A percentile compares a stretch with the other conserved stretches of the same genome.
Conservation (phyloP, 2,888 invertebrate species). For the Drosophila dives region DNA sequence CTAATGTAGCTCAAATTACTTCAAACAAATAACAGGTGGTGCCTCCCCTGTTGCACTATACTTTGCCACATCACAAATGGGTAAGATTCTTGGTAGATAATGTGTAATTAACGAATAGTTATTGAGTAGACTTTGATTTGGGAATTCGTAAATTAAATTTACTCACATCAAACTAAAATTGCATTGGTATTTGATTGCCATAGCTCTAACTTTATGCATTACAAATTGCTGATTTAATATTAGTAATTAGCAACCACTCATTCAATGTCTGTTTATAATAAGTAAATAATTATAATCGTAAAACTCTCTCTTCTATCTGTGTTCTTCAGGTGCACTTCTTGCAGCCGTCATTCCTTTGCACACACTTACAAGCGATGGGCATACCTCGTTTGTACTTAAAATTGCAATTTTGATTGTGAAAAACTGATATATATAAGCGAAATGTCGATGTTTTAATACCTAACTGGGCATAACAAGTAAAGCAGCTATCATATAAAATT, state of each 20-base stretch:
- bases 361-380: constrained; percentile 2
- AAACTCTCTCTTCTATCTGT: not conserved
- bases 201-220: not conserved
- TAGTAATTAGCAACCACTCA: not conserved
- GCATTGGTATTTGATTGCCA: not conserved
- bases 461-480: not conserved
- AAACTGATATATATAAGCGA: not conserved
- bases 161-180: not conserved
- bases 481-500: not conserved
- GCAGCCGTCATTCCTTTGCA: constrained; percentile 3
- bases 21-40: constrained; percentile 61
- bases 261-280: not conserved
- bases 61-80: constrained; percentile 11
- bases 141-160: not conserved
- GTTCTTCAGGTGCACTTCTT: constrained; percentile 5
- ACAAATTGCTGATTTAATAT: not conserved
- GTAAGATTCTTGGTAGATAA: constrained; percentile 47
- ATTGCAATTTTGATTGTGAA: not conserved
- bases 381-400: not conserved
- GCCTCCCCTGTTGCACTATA: constrained; percentile 17
- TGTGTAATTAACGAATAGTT: constrained; percentile 15
- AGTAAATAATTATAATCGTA: constrained; percentile 4
- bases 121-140: constrained; percentile 12
- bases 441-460: no score
- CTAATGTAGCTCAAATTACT: constrained; percentile 67